phyloP scores from a whole-genome alignment of 2,113 vertebrate genomes.

The Indri indri region DNA sequence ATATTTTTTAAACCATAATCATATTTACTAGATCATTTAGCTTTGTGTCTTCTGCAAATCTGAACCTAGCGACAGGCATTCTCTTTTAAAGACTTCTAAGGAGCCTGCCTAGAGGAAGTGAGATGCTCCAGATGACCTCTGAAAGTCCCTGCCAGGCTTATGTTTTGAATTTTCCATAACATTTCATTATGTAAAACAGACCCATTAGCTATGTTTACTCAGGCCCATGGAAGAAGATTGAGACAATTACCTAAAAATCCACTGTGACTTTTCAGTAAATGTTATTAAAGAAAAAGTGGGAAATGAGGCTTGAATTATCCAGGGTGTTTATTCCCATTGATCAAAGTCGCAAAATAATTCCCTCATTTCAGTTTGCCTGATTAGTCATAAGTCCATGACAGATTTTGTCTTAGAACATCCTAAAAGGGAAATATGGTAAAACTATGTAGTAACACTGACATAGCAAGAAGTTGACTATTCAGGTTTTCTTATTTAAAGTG shows the following conservation, averaged over 20 bases:
- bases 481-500: background rate
- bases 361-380: constrained; percentile 24
- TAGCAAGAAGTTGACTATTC: background rate
- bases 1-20: background rate
- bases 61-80: background rate
- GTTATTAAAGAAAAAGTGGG: constrained; percentile 43
- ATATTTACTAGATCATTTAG: background rate
- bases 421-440: background rate
- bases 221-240: constrained; percentile 46
- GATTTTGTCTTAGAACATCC: constrained; percentile 21
- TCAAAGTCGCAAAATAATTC: constrained; percentile 59
- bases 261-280: constrained; percentile 54
- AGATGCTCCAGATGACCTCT: constrained; percentile 47
- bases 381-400: background rate
- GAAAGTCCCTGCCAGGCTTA: constrained; percentile 36
- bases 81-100: background rate
- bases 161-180: constrained; percentile 58
- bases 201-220: constrained; percentile 52
- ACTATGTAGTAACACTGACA: background rate
- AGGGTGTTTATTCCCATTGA: constrained; percentile 61
- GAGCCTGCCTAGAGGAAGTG: background rate
- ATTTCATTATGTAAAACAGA: constrained; percentile 70
- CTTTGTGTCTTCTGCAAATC: background rate
- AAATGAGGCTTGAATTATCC: constrained; percentile 31
- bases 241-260: constrained; percentile 61